These are phyloP conservation scores for Neotoma lepida DNA, from an alignment of 2,113 vertebrate species.

Conservation along the genomic window DNA sequence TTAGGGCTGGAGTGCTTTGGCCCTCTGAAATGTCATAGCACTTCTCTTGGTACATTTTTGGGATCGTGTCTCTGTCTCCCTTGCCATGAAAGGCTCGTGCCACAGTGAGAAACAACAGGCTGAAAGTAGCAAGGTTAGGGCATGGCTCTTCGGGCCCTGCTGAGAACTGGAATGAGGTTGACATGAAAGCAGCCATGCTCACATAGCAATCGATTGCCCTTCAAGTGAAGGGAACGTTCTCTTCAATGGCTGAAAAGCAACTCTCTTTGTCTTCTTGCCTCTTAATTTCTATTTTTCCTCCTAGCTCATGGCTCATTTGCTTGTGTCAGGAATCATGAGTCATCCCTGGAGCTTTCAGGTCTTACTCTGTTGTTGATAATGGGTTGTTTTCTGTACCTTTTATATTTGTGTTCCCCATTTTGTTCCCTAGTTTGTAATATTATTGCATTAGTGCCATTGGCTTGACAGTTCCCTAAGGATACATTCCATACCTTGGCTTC, in stretches of 20 bases:
- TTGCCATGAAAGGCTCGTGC: slow-evolving; percentile 51
- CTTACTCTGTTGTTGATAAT: background rate
- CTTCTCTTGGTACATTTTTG: slow-evolving; percentile 52
- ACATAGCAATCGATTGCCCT: slow-evolving; percentile 8
- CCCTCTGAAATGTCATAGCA: slow-evolving; percentile 21
- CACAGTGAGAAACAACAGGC: slow-evolving; percentile 9
- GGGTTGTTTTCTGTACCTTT: background rate
- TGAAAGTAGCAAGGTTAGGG: slow-evolving; percentile 17
- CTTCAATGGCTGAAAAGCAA: background rate
- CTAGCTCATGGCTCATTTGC: background rate
- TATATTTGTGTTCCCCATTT: background rate
- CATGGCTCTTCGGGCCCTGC: background rate
- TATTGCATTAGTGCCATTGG: slow-evolving; percentile 15
- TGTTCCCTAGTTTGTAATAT: slow-evolving; percentile 59
- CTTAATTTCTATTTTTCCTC: background rate
- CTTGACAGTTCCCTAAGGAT: slow-evolving; percentile 53
- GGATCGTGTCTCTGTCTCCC: slow-evolving; percentile 50
- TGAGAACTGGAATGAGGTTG: slow-evolving; percentile 1
- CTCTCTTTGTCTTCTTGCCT: background rate
- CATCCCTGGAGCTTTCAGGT: slow-evolving; percentile 3
- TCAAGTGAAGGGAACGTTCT: background rate
- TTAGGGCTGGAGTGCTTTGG: slow-evolving; percentile 54
- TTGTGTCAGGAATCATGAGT: background rate
- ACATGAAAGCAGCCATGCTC: slow-evolving; percentile 2
- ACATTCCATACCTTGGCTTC: slow-evolving; percentile 22